These are phyloP conservation scores for Drosophila sproati DNA, from an alignment of 1,140 invertebrate species.

Conservation along the genomic window DNA sequence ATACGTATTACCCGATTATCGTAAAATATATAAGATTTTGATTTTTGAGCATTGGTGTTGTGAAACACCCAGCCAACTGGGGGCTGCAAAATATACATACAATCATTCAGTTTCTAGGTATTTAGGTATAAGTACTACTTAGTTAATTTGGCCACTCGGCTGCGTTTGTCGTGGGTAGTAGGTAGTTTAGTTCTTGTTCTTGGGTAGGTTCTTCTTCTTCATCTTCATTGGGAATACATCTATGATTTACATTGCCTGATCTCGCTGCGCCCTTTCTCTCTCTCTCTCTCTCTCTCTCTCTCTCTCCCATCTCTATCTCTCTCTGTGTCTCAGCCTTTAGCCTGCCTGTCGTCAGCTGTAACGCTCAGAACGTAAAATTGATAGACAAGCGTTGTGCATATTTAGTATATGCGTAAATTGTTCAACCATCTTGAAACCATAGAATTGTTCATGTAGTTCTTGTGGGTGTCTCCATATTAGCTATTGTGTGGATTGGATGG, in stretches of 20 bases:
- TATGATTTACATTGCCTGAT: conserved; percentile 68
- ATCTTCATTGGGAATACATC: conserved; percentile 65
- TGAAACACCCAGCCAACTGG: conserved; percentile 59
- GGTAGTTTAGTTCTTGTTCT: conserved; percentile 67
- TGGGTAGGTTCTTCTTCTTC: conserved; percentile 64
- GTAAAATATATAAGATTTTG: conserved; percentile 79
- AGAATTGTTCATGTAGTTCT: conserved; percentile 69
- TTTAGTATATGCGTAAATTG: conserved; percentile 65
- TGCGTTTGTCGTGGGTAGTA: conserved; percentile 70
- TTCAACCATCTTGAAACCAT: conserved; percentile 82
- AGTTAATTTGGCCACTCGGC: conserved; percentile 80
- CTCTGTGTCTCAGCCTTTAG: background rate
- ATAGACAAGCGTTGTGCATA: conserved; percentile 64
- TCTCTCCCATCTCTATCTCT: conserved; percentile 10
- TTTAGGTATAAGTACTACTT: conserved; percentile 72
- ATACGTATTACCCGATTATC: conserved; percentile 48
- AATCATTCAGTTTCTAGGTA: conserved; percentile 50
- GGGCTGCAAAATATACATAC: conserved; percentile 75
- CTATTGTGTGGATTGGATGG: conserved; percentile 39
- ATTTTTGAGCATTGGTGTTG: conserved; percentile 78
- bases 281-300: conserved; percentile 19
- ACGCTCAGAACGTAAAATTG: conserved; percentile 58
- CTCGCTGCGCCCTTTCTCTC: background rate
- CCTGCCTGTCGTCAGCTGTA: conserved; percentile 27
- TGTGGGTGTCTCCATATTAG: conserved; percentile 26